These are phyloP conservation scores for zebrafish (Danio rerio) DNA, from an alignment of 2,113 vertebrate genomes.

Conservation along the genomic window DNA sequence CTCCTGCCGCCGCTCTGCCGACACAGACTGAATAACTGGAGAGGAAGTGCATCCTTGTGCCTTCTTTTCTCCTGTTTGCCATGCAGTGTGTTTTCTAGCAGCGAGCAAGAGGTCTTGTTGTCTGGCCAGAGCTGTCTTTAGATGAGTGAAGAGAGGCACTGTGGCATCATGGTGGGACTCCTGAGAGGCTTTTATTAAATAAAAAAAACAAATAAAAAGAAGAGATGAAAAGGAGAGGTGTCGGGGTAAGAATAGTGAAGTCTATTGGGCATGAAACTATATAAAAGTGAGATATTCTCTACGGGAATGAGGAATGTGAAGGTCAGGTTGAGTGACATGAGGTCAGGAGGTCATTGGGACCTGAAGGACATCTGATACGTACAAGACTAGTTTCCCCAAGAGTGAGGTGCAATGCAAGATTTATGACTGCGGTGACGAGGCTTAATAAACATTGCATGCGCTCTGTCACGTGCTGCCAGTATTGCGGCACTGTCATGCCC, in stretches of 20 bases:
- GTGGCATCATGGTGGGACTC: neutral
- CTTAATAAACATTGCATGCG: neutral
- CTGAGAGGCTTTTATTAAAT: slow-evolving; percentile 23
- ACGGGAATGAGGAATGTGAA: neutral
- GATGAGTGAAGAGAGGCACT: slow-evolving; percentile 5
- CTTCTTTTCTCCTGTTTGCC: neutral
- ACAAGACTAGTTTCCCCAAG: neutral
- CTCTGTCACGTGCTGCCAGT: neutral
- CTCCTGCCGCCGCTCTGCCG: neutral
- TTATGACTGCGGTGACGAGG: slow-evolving; percentile 14
- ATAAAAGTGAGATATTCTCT: slow-evolving; percentile 10
- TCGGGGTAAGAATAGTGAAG: neutral
- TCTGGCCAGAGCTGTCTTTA: slow-evolving; percentile 24
- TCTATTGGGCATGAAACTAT: slow-evolving; percentile 34
- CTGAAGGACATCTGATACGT: neutral
- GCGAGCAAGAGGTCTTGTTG: neutral
- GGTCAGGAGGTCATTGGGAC: slow-evolving; percentile 17
- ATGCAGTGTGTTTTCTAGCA: neutral
- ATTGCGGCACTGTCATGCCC: neutral
- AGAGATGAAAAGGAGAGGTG: slow-evolving; percentile 16
- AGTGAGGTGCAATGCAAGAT: neutral
- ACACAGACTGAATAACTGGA: slow-evolving; percentile 29
- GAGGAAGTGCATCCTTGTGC: neutral
- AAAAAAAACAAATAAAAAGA: neutral
- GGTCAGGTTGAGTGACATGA: neutral